Evolutionary conservation across 2,113 vertebrate genomes (phyloP).

Genomic region (Notarius quadriscutis): DNA sequence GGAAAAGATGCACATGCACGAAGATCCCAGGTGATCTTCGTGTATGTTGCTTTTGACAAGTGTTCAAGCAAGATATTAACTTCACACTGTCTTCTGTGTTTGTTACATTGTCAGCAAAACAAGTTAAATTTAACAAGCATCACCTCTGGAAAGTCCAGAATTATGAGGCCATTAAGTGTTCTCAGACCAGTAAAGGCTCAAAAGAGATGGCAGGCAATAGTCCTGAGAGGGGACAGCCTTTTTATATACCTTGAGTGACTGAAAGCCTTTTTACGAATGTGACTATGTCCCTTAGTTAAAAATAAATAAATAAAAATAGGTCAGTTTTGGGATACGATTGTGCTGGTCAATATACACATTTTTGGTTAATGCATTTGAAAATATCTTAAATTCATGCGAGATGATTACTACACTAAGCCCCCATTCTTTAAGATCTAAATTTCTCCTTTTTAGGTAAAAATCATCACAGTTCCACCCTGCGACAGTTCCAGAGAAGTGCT

Average conservation of each 20-base stretch:
- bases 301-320: neutral
- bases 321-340: no score
- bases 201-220: neutral
- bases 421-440: neutral
- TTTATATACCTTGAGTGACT: neutral
- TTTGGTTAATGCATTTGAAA: neutral
- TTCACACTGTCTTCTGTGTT: no score
- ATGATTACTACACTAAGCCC: neutral
- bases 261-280: neutral
- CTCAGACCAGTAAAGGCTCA: neutral
- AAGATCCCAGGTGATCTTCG: neutral
- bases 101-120: neutral
- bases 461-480: no score
- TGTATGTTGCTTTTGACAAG: neutral
- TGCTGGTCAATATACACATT: no score
- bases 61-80: neutral
- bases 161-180: neutral
- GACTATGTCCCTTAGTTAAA: neutral
- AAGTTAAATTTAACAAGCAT: neutral
- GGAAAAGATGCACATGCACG: neutral
- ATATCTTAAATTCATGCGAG: neutral
- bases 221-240: neutral
- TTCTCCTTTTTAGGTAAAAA: neutral
- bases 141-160: neutral
- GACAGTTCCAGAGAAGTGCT: neutral